Evolutionary conservation across 2,888 invertebrate genomes (phyloP).

Genomic region (Meteorus colon): DNA sequence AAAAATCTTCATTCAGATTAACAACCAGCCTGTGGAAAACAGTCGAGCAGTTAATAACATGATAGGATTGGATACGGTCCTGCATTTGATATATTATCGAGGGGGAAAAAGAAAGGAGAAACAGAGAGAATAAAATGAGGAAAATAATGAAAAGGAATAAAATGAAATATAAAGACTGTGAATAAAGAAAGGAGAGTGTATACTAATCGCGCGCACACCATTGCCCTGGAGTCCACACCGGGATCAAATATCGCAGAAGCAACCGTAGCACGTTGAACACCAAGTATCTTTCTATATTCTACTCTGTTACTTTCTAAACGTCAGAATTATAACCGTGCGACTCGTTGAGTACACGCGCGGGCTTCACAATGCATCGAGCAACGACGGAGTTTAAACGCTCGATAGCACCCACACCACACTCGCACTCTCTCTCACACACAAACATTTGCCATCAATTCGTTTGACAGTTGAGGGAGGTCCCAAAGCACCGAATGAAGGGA

Average conservation of each 20-base stretch:
- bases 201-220: neutral
- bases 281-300: neutral
- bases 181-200: constrained; percentile 7
- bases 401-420: constrained; percentile 43
- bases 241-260: constrained; percentile 30
- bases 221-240: constrained; percentile 15
- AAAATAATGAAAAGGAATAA: neutral
- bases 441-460: constrained; percentile 21
- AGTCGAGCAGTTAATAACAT: constrained; percentile 14
- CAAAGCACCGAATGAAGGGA: neutral
- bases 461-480: constrained; percentile 10
- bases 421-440: constrained; percentile 20
- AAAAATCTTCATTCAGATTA: neutral
- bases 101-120: constrained; percentile 13
- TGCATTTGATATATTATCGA: neutral
- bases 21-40: neutral
- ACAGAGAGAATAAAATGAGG: constrained; percentile 36
- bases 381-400: constrained; percentile 60
- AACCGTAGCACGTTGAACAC: constrained; percentile 9
- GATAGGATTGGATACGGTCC: constrained; percentile 39
- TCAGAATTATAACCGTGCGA: constrained; percentile 66
- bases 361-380: constrained; percentile 57
- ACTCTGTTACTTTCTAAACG: constrained; percentile 55
- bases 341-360: constrained; percentile 59
- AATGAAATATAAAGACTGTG: constrained; percentile 36